Evolutionary conservation across 2,797 vertebrate species (phyloP), one percentile per base, ranked within the genome.

Genomic region (Coendou prehensilis): DNA sequence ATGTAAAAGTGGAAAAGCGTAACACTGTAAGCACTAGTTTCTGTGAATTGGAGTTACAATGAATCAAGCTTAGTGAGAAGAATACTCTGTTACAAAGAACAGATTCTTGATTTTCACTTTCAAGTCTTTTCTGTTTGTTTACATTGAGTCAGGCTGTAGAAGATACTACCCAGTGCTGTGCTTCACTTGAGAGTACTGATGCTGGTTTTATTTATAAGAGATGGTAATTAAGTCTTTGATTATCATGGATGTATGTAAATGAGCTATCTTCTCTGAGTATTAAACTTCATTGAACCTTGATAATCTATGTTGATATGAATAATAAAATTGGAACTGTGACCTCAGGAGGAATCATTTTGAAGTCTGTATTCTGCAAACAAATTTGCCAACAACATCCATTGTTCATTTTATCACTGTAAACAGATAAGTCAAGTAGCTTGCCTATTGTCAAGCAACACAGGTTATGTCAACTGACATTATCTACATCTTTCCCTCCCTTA

Each of bases 201-300:
- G 54, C 26, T 93, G 30, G 67, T 83, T 45, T 79, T 73, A 56
- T 41, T 6, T 52, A 50, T 54, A 41, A 41, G 52, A 87, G 37
- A 52, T 30, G 30, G 11, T 85, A 73, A 73, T 30, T 57, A 37
- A 63, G 56, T 54, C 56, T 1, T 45, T 86, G 28, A 6, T 23
- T 71, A 37, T 71, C 30, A 73, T 78, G 52, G 30, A 1, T 64
- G 9, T 54, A 7, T 73, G 61, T 80, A 30, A 47, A 71, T 80
- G 17, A 71, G 28, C 28, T 75, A 9, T 69, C 61, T 64, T 30
- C 30, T 28, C 50, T 73, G 5, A 93, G n/a, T 82, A 78, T 45
- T 93, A 41, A 91, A 67, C 41, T 81, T 90, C 78, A 37, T 83
- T 87, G 76, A 83, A 83, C 59, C 28, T 69, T 71, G 59, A 79